Conservation (phyloP, 2,113 vertebrate genomes). For the Oreochromis tanganicae region DNA sequence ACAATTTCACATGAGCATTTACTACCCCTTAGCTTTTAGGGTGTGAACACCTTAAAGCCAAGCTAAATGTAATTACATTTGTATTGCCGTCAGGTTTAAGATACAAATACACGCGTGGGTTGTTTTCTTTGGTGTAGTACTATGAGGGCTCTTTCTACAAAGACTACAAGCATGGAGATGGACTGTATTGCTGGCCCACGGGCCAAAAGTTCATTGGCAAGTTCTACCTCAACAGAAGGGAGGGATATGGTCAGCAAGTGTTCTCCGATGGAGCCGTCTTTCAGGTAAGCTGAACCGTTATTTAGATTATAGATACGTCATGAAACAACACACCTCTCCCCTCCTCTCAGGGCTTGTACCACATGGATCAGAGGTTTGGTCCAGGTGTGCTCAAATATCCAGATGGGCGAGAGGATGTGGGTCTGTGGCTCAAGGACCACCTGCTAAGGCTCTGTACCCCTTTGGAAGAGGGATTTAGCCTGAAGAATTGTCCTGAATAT, state of each 20-base stretch:
- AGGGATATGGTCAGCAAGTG: conserved; percentile 79
- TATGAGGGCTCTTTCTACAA: conserved; percentile 81
- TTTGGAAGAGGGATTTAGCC: conserved; percentile 59
- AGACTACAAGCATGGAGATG: conserved; percentile 78
- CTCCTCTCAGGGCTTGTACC: conserved; percentile 80
- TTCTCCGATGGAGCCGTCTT: conserved; percentile 71
- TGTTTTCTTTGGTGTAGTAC: conserved; percentile 55
- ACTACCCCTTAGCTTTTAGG: neutral
- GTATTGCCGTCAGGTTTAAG: no score
- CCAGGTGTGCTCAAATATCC: conserved; percentile 77
- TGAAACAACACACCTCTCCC: rapidly evolving
- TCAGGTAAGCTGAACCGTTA: conserved; percentile 63
- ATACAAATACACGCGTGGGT: rapidly evolving
- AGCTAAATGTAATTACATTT: neutral
- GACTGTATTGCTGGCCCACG: conserved; percentile 75
- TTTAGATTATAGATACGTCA: neutral
- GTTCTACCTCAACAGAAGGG: conserved; percentile 82
- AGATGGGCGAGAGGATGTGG: conserved; percentile 76
- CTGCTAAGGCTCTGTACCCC: conserved; percentile 72
- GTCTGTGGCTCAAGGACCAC: conserved; percentile 76
- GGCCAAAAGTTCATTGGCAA: conserved; percentile 78
- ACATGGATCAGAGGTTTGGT: conserved; percentile 74
- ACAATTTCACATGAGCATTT: neutral
- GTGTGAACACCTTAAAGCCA: neutral
- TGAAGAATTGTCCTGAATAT: conserved; percentile 68